These are phyloP conservation scores for Drosophila hydei DNA, from an alignment of 1,140 invertebrate genomes.

Conservation along the genomic window DNA sequence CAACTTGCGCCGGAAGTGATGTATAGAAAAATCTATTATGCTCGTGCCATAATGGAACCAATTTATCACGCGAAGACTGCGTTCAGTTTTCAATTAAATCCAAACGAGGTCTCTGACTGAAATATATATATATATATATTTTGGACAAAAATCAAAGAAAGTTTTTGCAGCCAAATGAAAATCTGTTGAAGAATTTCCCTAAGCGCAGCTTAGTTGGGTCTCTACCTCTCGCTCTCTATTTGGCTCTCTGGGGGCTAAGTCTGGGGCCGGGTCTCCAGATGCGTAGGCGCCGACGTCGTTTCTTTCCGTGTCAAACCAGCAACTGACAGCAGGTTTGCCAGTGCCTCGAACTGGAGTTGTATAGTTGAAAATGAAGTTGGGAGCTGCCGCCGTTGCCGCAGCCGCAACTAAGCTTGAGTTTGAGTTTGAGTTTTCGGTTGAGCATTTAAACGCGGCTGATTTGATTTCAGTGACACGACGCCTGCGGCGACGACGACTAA, in stretches of 20 bases:
- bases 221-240: not conserved
- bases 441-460: constrained; percentile 79
- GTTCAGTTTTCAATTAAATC: constrained; percentile 58
- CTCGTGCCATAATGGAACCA: constrained; percentile 60
- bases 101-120: constrained; percentile 2
- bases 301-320: constrained; percentile 76
- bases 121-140: constrained; percentile 18
- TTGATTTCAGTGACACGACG: constrained; percentile 80
- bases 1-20: constrained; percentile 59
- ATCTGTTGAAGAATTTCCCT: constrained; percentile 78
- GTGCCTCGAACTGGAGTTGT: constrained; percentile 34
- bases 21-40: constrained; percentile 66
- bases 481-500: constrained; percentile 59
- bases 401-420: constrained; percentile 37
- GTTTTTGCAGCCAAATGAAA: constrained; percentile 70
- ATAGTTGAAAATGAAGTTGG: constrained; percentile 15
- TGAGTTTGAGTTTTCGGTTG: constrained; percentile 70
- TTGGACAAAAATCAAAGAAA: constrained; percentile 72
- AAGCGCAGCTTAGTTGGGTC: constrained; percentile 65
- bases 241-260: constrained; percentile 10
- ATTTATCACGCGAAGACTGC: constrained; percentile 64
- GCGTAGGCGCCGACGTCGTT: constrained; percentile 75
- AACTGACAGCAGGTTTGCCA: constrained; percentile 78
- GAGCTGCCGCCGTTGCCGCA: constrained; percentile 6
- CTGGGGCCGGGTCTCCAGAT: constrained; percentile 53